Percentiles rank a stretch among this genome's conserved stretches.
phyloP scores from a whole-genome alignment of 1,140 invertebrate species.

The Eueides isabella region DNA sequence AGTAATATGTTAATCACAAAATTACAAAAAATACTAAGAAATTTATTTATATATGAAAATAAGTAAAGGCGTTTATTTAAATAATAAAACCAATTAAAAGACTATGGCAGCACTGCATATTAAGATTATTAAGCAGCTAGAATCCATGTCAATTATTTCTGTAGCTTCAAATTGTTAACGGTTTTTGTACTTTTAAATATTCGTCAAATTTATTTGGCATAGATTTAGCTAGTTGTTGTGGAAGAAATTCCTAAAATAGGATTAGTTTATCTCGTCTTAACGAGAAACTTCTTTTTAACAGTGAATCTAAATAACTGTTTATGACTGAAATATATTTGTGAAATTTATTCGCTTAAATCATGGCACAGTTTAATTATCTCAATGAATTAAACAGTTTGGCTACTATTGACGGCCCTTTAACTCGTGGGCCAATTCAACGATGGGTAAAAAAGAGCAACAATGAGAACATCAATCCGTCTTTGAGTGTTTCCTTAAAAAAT shows the following conservation, averaged over 20 bases:
- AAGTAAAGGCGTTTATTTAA: too few species aligned
- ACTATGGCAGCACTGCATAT: neutral
- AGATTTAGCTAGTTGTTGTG: neutral
- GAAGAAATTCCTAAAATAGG: neutral
- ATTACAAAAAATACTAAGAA: too few species aligned
- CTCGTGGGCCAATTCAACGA: slow-evolving; percentile 88
- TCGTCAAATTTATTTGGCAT: slow-evolving; percentile 1
- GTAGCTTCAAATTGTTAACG: neutral
- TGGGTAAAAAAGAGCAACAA: slow-evolving; percentile 87
- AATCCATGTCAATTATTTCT: neutral
- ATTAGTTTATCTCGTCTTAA: neutral
- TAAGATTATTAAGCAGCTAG: neutral
- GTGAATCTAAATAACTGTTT: neutral
- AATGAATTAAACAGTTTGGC: slow-evolving; percentile 90
- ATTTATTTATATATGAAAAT: too few species aligned
- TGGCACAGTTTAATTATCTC: slow-evolving; percentile 90
- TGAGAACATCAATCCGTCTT: slow-evolving; percentile 68
- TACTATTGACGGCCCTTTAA: slow-evolving; percentile 89
- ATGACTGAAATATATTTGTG: neutral
- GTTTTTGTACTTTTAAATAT: neutral
- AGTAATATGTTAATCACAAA: too few species aligned
- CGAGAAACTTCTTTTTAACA: neutral
- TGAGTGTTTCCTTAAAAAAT: slow-evolving; percentile 71
- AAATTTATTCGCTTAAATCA: slow-evolving; percentile 57
- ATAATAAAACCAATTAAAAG: too few species aligned